A percentile compares a stretch with the other conserved stretches of the same genome.
phyloP scores from a whole-genome alignment of 2,888 invertebrate genomes.

The Drosophila pseudotalamancana region DNA sequence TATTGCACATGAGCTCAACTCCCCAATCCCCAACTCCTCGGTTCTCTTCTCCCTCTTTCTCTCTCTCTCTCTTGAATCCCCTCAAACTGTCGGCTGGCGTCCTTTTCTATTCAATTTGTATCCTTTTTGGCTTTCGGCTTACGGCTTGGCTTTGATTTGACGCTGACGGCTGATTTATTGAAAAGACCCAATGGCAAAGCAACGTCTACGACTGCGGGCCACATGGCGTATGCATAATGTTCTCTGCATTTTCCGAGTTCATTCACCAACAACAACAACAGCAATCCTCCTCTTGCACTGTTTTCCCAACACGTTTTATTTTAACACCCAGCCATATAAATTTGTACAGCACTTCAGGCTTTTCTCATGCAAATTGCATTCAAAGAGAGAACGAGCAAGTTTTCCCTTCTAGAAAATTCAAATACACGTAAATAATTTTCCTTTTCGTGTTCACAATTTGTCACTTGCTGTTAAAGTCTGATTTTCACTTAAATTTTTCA shows the following conservation, averaged over 20 bases:
- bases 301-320: conserved; percentile 20
- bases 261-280: conserved; percentile 32
- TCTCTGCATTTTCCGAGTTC: conserved; percentile 32
- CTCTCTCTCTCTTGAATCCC: conserved; percentile 24
- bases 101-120: conserved; percentile 61
- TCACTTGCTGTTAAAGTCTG: conserved; percentile 9
- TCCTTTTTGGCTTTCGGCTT: conserved; percentile 40
- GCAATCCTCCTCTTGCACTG: neutral
- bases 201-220: conserved; percentile 8
- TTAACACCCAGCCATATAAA: conserved; percentile 6
- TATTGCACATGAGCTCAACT: conserved; percentile 61
- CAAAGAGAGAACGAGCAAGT: neutral
- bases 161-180: conserved; percentile 61
- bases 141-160: conserved; percentile 61
- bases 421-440: conserved; percentile 18
- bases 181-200: conserved; percentile 35
- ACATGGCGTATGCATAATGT: conserved; percentile 47
- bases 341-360: conserved; percentile 3
- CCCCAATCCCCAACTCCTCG: conserved; percentile 13
- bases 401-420: neutral
- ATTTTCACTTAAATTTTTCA: conserved; percentile 8
- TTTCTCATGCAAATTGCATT: conserved; percentile 15
- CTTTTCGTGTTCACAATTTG: conserved; percentile 11
- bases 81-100: conserved; percentile 19
- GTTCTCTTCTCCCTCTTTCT: too few species aligned